A percentile compares a stretch with the other conserved stretches of the same genome.
Evolutionary conservation across 2,888 invertebrate species (phyloP).

Genomic region (Drosophila neotestacea): DNA sequence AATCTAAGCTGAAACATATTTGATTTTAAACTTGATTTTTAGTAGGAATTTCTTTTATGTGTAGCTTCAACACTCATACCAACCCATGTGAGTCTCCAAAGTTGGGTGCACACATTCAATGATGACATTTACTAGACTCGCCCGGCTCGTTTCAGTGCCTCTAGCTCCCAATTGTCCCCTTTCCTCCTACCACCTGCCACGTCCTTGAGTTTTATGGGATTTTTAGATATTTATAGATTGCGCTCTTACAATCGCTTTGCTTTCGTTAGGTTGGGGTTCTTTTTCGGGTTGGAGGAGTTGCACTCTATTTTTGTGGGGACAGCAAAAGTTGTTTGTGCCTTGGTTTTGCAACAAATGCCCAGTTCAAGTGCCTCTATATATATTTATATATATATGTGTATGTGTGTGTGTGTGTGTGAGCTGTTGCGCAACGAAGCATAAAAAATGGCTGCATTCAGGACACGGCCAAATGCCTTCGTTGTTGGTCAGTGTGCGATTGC

Average conservation of each 20-base stretch:
- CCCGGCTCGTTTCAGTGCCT: conserved; percentile 36
- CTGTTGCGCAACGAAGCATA: conserved; percentile 65
- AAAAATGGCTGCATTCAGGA: conserved; percentile 68
- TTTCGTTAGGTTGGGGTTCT: conserved; percentile 13
- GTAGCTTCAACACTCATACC: neutral
- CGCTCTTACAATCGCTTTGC: conserved; percentile 56
- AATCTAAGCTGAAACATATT: too few species aligned
- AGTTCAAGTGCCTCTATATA: conserved; percentile 19
- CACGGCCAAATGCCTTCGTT: conserved; percentile 36
- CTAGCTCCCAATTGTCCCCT: neutral
- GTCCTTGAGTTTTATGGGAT: conserved; percentile 73
- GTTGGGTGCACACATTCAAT: conserved; percentile 32
- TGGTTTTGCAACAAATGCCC: conserved; percentile 46
- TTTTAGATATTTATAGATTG: conserved; percentile 79
- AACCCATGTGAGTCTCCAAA: conserved; percentile 3
- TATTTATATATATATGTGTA: neutral
- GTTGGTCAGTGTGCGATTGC: conserved; percentile 25
- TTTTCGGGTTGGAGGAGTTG: neutral
- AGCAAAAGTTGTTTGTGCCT: conserved; percentile 40
- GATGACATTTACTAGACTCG: conserved; percentile 66
- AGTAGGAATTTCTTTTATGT: too few species aligned
- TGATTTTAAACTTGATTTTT: too few species aligned
- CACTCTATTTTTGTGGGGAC: conserved; percentile 14
- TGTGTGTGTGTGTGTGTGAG: conserved; percentile 18
- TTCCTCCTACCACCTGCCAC: conserved; percentile 34